Evolutionary conservation across 2,888 invertebrate species (phyloP).

Genomic region (Melipona bicolor): DNA sequence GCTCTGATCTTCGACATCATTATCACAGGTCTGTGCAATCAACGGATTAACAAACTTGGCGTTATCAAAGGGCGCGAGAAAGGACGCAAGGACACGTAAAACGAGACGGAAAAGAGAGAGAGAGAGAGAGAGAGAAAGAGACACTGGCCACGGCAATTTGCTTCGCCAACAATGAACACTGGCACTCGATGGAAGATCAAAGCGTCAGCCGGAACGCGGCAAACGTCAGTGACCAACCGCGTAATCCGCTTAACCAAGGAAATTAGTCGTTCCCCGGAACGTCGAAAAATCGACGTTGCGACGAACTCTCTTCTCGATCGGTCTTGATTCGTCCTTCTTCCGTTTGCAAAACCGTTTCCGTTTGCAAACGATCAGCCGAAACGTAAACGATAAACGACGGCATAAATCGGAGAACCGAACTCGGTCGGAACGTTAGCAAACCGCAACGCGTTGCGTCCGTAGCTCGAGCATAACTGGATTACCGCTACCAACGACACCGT

Average conservation of each 20-base stretch:
- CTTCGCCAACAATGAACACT: background rate
- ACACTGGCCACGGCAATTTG: constrained; percentile 4
- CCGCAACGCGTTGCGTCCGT: constrained; percentile 59
- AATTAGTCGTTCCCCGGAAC: background rate
- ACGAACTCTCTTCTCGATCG: background rate
- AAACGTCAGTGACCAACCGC: constrained; percentile 21
- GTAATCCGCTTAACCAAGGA: constrained; percentile 26
- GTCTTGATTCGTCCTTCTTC: background rate
- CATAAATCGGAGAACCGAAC: background rate
- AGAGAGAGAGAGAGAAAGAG: background rate
- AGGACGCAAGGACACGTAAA: background rate
- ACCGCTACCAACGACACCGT: constrained; percentile 71
- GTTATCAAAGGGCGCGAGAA: background rate
- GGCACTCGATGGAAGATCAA: constrained; percentile 23
- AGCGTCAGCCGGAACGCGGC: constrained; percentile 13
- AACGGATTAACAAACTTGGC: background rate
- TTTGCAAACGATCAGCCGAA: background rate
- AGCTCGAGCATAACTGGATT: constrained; percentile 78
- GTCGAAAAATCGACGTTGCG: background rate
- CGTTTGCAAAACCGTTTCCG: too few relatives aligned
- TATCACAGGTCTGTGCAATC: background rate
- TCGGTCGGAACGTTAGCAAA: constrained; percentile 62
- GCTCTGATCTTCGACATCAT: constrained; percentile 3
- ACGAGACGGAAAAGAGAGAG: background rate
- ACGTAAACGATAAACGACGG: background rate